phyloP scores from a whole-genome alignment of 2,113 vertebrate genomes.

The Pelecanoides urinatrix region DNA sequence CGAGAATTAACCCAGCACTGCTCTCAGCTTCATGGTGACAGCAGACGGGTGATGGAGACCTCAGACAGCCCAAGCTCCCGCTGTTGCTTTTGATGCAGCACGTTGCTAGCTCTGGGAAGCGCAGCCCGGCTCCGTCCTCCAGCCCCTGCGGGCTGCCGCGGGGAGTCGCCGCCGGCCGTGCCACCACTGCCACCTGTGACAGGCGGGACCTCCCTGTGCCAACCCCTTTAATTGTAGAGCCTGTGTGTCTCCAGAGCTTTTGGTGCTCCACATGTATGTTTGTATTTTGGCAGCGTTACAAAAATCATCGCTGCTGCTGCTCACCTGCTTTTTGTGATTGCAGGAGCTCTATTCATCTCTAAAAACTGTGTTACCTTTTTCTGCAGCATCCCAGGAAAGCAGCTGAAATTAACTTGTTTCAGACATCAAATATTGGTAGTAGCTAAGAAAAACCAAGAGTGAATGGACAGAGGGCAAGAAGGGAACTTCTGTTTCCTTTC shows the following conservation, averaged over 20 bases:
- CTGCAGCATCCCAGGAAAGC: neutral
- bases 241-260: fast-evolving
- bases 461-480: neutral
- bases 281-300: neutral
- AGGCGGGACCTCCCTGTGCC: no score
- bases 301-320: neutral
- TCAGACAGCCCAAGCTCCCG: neutral
- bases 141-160: neutral
- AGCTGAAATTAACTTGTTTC: neutral
- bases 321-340: neutral
- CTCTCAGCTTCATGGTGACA: neutral
- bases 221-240: fast-evolving
- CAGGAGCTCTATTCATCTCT: fast-evolving
- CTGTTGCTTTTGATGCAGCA: fast-evolving
- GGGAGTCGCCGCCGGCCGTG: neutral
- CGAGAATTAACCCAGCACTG: neutral
- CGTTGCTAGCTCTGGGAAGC: neutral
- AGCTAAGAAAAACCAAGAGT: neutral
- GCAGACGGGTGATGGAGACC: neutral
- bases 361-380: neutral
- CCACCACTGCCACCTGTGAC: neutral
- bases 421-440: no score
- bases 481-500: neutral
- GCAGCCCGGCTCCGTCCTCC: neutral
- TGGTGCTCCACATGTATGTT: fast-evolving